Evolutionary conservation across 30 jellyfish, hydroid and myxozoan genomes (phyloP).

Genomic region (Aurelia coerulea): DNA sequence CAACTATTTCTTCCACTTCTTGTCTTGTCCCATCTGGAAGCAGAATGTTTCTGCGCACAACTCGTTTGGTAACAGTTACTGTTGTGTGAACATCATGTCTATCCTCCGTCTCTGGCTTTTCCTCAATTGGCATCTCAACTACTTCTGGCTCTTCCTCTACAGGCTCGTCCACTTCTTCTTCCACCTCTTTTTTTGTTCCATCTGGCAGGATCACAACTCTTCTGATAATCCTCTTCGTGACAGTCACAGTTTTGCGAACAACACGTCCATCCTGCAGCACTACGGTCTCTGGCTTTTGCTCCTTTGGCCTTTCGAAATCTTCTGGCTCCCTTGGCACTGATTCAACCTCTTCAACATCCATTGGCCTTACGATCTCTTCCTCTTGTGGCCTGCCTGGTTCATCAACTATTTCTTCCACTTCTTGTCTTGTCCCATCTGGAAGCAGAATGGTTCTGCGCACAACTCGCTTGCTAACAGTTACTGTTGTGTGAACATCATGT

Average conservation of each 20-base stretch:
- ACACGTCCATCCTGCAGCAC: constrained; percentile 16
- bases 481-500: too few species aligned
- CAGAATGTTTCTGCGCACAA: too few species aligned
- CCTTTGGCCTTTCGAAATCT: constrained; percentile 36
- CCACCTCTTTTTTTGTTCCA: constrained; percentile 62
- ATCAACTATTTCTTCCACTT: too few species aligned
- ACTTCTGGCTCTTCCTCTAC: constrained; percentile 12
- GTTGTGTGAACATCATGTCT: too few species aligned
- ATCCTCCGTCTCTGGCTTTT: neutral
- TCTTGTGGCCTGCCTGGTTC: constrained; percentile 8
- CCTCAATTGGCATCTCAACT: neutral
- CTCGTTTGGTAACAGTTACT: too few species aligned
- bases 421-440: too few species aligned
- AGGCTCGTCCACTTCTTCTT: constrained; percentile 58
- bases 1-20: too few species aligned
- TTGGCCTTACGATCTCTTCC: constrained; percentile 1
- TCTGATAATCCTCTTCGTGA: constrained; percentile 63
- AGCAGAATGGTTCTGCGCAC: too few species aligned
- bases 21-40: too few species aligned
- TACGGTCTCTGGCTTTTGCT: constrained; percentile 42
- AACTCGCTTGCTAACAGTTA: too few species aligned
- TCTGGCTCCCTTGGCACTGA: constrained; percentile 37
- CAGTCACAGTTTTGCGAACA: constrained; percentile 40
- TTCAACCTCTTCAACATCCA: constrained; percentile 38
- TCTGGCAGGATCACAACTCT: constrained; percentile 72